Conservation (phyloP, 2,888 invertebrate genomes). For the Branchellion lobata region DNA sequence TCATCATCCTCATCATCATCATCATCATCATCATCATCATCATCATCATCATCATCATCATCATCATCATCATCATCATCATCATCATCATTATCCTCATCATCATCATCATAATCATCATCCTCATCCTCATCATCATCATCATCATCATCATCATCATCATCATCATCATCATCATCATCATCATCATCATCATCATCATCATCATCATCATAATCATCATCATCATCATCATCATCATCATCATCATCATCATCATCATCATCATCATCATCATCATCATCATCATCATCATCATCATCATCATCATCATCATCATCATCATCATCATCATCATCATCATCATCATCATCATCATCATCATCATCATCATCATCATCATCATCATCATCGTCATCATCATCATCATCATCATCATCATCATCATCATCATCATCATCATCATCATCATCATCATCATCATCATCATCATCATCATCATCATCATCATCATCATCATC, state of each 20-base stretch:
- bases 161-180: conserved; percentile 3
- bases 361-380: conserved; percentile 31
- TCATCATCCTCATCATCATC: conserved; percentile 97
- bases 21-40: conserved; percentile 83
- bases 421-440: background rate
- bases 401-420: background rate
- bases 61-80: conserved; percentile 99
- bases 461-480: conserved; percentile 34
- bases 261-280: background rate
- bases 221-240: background rate
- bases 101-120: conserved; percentile 17
- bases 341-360: conserved; percentile 29
- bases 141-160: background rate
- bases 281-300: conserved; percentile 35
- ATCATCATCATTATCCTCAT: conserved; percentile 70
- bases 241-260: background rate
- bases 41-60: conserved; percentile 81
- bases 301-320: conserved; percentile 33
- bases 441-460: conserved; percentile 31
- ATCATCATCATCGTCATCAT: background rate
- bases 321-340: conserved; percentile 18
- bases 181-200: conserved; percentile 41
- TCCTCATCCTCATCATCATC: background rate
- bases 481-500: conserved; percentile 23
- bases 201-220: conserved; percentile 31